Base-by-base conservation (phyloP, 2,888 invertebrate species). In the Mythimna albipuncta region DNA sequence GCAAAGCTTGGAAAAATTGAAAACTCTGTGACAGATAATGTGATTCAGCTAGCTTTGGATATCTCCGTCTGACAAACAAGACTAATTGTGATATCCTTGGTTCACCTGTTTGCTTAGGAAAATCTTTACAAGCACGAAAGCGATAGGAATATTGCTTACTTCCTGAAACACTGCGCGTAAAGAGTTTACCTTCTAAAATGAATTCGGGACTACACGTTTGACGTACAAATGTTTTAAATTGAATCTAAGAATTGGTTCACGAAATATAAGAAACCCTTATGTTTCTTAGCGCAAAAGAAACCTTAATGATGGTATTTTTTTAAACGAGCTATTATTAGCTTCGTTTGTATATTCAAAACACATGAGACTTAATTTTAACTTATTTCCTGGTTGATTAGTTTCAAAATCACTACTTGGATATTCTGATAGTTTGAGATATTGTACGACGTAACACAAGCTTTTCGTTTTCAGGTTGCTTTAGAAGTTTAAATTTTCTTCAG, bases 281-380 rank as follows among this genome's bases (percentile, higher is more conserved):
- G 19, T 59, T 10, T 44, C 52, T 32, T n/a, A 32, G 21, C 47
- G 13, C 47, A 38, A 13, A 59, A 41, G 21, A 32, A 21, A 21
- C 47, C 38, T 44, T 26, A n/a, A 13, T 52, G 63, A 38, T 47
- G 41, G 16, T 16, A 64, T 77, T 62, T 77, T 71, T 77, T 58
- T 64, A 77, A 44, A 26, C 35, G 2, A 7, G 26, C 59, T 82
- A 82, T 77, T 62, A 57, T 62, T 81, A 77, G 63, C 47, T 52
- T 62, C 21, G 47, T 38, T 55, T 57, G 50, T 10, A 26, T 69
- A 41, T 58, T 68, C 26, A 50, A 68, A 41, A 68, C 38, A 52
- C 32, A 16, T n/a, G 21, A 50, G 21, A 52, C 26, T 75, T 65
- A 21, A 65, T 62, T 76, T 75, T 47, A 57, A 66, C 55, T 63